Evolutionary conservation across 2,888 invertebrate species (phyloP).

Genomic region (Clitarchus hookeri): DNA sequence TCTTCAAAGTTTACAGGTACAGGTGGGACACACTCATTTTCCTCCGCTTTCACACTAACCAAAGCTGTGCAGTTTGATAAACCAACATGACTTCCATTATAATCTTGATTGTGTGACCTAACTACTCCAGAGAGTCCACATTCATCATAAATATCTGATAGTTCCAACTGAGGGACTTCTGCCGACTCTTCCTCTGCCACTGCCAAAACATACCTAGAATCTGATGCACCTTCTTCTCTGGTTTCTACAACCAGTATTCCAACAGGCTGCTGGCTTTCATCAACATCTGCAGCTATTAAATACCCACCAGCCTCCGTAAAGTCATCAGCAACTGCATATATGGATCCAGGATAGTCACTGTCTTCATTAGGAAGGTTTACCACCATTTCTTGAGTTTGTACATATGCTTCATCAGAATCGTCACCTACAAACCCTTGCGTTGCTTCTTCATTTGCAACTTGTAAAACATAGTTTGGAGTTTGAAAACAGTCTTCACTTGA

Average conservation of each 20-base stretch:
- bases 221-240: neutral
- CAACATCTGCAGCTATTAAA: neutral
- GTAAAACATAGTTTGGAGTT: neutral
- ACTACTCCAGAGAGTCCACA: neutral
- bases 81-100: neutral
- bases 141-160: neutral
- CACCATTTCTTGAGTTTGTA: no score
- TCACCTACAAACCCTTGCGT: no score
- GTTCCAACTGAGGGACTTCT: neutral
- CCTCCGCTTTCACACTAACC: neutral
- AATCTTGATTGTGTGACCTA: neutral
- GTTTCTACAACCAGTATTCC: neutral
- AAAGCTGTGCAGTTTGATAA: neutral
- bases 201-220: neutral
- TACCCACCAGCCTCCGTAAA: neutral
- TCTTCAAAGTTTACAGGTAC: conserved; percentile 14
- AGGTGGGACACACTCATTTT: conserved; percentile 1
- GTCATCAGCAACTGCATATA: neutral
- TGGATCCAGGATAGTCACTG: neutral
- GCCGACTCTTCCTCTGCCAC: neutral
- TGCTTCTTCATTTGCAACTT: no score
- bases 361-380: neutral
- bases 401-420: no score
- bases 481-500: neutral
- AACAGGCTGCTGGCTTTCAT: neutral